Conservation (phyloP, 2,113 vertebrate species). For the Rhipidura dahli region DNA sequence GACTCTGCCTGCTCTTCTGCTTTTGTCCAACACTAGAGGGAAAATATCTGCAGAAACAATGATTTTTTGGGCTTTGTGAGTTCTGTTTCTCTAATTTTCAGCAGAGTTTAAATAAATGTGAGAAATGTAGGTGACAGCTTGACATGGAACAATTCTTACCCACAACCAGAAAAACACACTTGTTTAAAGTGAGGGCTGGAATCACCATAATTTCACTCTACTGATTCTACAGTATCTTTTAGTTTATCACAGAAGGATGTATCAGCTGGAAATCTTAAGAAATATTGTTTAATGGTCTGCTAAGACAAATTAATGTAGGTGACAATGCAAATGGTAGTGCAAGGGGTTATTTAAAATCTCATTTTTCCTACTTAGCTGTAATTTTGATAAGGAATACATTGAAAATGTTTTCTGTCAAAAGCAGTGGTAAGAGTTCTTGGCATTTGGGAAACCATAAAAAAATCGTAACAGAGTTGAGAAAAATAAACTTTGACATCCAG, state of each 20-base stretch:
- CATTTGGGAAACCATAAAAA: neutral
- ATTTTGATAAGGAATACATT: neutral
- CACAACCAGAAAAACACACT: neutral
- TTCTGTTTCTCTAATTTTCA: neutral
- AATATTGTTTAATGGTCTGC: neutral
- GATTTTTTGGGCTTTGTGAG: neutral
- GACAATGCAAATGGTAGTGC: neutral
- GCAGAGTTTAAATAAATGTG: neutral
- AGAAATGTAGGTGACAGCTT: neutral
- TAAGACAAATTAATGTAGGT: neutral
- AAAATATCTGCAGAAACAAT: neutral
- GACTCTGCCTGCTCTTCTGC: neutral
- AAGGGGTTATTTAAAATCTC: neutral
- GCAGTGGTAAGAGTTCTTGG: neutral
- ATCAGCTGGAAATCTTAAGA: neutral
- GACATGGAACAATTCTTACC: neutral
- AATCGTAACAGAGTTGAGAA: neutral
- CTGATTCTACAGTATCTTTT: neutral
- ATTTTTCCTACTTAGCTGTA: neutral
- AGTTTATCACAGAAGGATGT: neutral
- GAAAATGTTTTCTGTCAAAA: neutral
- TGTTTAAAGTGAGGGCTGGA: neutral
- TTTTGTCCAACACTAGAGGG: neutral
- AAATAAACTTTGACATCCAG: neutral
- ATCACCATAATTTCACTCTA: neutral